These are phyloP conservation scores for Cyprinella venusta DNA, from an alignment of 2,797 vertebrate genomes.

Conservation along the genomic window DNA sequence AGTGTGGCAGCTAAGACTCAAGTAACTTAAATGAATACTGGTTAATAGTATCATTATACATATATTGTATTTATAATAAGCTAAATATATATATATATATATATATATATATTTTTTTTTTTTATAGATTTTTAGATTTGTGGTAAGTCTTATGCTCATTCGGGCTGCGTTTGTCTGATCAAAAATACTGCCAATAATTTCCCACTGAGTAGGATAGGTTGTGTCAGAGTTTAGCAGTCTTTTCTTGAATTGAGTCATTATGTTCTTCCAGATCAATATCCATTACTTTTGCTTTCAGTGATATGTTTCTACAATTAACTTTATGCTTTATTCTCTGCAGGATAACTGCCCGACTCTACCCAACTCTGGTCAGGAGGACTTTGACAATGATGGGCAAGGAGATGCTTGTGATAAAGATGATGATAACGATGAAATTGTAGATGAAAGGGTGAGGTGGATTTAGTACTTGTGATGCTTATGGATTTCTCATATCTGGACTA, in stretches of 20 bases:
- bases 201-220: too few species aligned
- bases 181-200: too few species aligned
- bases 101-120: background rate
- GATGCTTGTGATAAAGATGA: constrained; percentile 96
- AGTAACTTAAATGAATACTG: background rate
- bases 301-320: background rate
- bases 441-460: constrained; percentile 85
- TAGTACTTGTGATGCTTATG: background rate
- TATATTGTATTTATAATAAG: background rate
- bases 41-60: background rate
- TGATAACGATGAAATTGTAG: constrained; percentile 90
- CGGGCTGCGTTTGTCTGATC: too few species aligned
- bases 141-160: too few species aligned
- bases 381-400: constrained; percentile 90
- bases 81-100: too few species aligned
- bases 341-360: constrained; percentile 94
- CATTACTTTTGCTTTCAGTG: background rate
- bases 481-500: background rate
- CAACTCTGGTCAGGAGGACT: constrained; percentile 96
- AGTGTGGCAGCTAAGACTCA: background rate
- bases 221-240: background rate
- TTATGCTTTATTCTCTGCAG: constrained; percentile 68
- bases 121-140: too few species aligned
- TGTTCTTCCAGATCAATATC: background rate
- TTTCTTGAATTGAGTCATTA: background rate